These are phyloP conservation scores for Drepana arcuata DNA, from an alignment of 1,140 invertebrate genomes.

Conservation along the genomic window DNA sequence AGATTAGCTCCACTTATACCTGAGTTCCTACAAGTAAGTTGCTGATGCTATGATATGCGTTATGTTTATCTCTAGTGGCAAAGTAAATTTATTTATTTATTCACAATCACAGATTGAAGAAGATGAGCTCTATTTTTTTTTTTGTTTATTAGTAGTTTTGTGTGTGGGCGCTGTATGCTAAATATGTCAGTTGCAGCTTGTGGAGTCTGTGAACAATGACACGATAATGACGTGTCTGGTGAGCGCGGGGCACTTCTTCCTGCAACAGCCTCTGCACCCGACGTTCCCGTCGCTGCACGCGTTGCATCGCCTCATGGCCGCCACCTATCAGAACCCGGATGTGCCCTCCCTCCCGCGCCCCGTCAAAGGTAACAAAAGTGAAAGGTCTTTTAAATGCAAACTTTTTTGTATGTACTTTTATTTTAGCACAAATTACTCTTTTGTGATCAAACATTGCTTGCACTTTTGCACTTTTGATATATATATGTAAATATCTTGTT, in stretches of 20 bases:
- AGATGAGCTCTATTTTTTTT: too few species aligned
- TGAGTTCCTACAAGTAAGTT: conserved; percentile 78
- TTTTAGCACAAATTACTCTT: too few species aligned
- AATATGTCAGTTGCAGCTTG: conserved; percentile 81
- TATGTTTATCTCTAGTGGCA: conserved; percentile 1
- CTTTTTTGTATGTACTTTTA: too few species aligned
- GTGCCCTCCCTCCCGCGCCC: conserved; percentile 78
- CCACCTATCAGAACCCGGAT: conserved; percentile 76
- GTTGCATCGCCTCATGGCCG: conserved; percentile 83
- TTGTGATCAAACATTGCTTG: too few species aligned
- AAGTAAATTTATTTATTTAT: too few species aligned
- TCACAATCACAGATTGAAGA: too few species aligned
- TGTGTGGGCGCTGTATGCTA: conserved; percentile 24
- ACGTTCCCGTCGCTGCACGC: conserved; percentile 85
- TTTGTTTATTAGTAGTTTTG: too few species aligned
- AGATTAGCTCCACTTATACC: conserved; percentile 73
- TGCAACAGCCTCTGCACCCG: conserved; percentile 95
- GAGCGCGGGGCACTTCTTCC: conserved; percentile 89
- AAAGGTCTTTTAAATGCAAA: too few species aligned
- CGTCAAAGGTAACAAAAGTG: conserved; percentile 71
- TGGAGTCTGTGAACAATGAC: conserved; percentile 94
- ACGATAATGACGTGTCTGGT: conserved; percentile 89
- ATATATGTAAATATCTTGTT: too few species aligned
- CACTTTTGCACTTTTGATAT: too few species aligned
- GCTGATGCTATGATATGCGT: neutral